Base-by-base conservation (phyloP, 1,140 invertebrate species). In the Drosophila ohnishii region DNA sequence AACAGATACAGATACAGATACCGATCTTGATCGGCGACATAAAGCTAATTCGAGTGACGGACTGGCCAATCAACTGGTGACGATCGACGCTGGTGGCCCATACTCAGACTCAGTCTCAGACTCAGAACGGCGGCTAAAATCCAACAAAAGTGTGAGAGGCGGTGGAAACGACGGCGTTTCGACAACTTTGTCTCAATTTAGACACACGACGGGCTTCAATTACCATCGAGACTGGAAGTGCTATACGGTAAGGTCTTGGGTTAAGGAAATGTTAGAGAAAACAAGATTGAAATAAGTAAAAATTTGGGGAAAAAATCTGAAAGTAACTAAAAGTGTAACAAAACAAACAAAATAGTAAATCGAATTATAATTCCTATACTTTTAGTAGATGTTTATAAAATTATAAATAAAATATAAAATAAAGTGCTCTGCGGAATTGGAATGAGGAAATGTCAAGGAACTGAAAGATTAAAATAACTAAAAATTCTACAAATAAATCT, bases 21-120 rank as follows among this genome's bases (percentile, higher is more conserved):
- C 35, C 58, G 79, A 78, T 81, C 67, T 73, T 37, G 60, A 75
- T 75, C 72, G 70, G 74, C 67, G 63, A 77, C 79, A 69, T 69
- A 63, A 73, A 80, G 64, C 83, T 87, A 87, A 87, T 87, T 87
- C 65, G 61, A 70, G 75, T 87, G 83, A 70, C 78, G 74, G 70
- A 60, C 65, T 51, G 58, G 63, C 69, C 63, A 74, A 75, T 56
- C 56, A 63, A 77, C 63, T 39, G 58, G 50, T 59, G 67, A 72
- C 62, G 74, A 81, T 78, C 67, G 30, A 82, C 75, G 75, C 75
- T 51, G 83, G 75, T 79, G 79, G 83, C 70, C 63, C 34, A 16
- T 28, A 60, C 59, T 69, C 37, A 66, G 77, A 80, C 59, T 69
- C 37, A 66, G 77, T 76, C 70, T 60, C 10, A 11, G 34, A 60